These are phyloP conservation scores for Arctocebus calabarensis DNA, from an alignment of 2,797 vertebrate genomes.

Conservation along the genomic window DNA sequence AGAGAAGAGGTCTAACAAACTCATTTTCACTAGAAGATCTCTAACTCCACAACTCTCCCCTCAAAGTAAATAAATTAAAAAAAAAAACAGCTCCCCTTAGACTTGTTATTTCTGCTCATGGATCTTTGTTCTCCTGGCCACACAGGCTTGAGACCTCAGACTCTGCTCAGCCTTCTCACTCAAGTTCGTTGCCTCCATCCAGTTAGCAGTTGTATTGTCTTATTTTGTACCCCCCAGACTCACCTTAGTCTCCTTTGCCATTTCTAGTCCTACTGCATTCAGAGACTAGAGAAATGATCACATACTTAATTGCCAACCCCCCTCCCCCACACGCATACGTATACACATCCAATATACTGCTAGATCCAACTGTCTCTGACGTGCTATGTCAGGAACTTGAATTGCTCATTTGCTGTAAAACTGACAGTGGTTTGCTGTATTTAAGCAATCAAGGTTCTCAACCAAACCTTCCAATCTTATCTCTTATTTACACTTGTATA, in stretches of 20 bases:
- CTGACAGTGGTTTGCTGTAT: not conserved
- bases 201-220: not conserved
- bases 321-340: not conserved
- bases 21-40: conserved; percentile 14
- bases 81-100: not conserved
- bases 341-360: not conserved
- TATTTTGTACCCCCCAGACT: not conserved
- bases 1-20: not conserved
- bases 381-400: not conserved
- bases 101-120: not conserved
- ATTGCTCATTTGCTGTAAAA: not conserved
- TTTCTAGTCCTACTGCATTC: not conserved
- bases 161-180: not conserved
- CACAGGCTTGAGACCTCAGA: not conserved
- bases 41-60: not conserved
- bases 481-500: not conserved
- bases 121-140: not conserved
- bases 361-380: not conserved
- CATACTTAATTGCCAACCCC: not conserved
- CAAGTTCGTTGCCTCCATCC: not conserved
- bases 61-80: too few species aligned
- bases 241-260: not conserved
- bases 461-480: not conserved
- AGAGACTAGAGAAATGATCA: not conserved
- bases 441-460: not conserved